A percentile compares a stretch with the other conserved stretches of the same genome.
Evolutionary conservation across 2,888 invertebrate species (phyloP).

Genomic region (Diarsia dahlii): DNA sequence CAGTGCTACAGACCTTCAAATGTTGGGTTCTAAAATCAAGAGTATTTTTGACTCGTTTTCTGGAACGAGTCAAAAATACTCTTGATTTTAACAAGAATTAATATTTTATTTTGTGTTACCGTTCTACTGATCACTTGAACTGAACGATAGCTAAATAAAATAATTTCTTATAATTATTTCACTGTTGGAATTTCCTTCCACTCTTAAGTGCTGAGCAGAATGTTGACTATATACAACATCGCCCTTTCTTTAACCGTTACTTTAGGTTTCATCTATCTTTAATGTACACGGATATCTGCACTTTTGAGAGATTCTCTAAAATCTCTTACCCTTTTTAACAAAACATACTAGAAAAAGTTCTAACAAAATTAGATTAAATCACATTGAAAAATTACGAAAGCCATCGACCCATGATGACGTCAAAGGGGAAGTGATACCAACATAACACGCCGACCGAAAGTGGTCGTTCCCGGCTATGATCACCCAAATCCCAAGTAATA

Average conservation of each 20-base stretch:
- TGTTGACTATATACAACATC: background rate
- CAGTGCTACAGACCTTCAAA: background rate
- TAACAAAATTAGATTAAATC: slow-evolving; percentile 4
- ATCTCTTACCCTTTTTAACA: background rate
- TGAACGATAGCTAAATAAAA: background rate
- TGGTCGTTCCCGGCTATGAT: slow-evolving; percentile 56
- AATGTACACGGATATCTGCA: background rate
- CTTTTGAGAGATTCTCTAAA: background rate
- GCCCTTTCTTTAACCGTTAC: background rate
- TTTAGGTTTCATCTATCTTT: background rate
- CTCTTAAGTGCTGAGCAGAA: background rate
- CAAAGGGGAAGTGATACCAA: slow-evolving; percentile 51
- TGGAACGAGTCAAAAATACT: background rate
- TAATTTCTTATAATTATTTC: background rate
- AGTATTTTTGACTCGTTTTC: too few species aligned
- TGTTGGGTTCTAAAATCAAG: background rate
- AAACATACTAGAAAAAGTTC: background rate
- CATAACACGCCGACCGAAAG: slow-evolving; percentile 46
- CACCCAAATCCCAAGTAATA: slow-evolving; percentile 61
- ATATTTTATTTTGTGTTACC: background rate
- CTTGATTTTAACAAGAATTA: too few species aligned
- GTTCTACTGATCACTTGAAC: background rate
- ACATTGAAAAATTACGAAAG: slow-evolving; percentile 29
- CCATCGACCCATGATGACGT: slow-evolving; percentile 49
- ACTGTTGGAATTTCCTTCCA: background rate